Base-by-base conservation (phyloP, 2,888 invertebrate genomes). In the Lymantria monacha region DNA sequence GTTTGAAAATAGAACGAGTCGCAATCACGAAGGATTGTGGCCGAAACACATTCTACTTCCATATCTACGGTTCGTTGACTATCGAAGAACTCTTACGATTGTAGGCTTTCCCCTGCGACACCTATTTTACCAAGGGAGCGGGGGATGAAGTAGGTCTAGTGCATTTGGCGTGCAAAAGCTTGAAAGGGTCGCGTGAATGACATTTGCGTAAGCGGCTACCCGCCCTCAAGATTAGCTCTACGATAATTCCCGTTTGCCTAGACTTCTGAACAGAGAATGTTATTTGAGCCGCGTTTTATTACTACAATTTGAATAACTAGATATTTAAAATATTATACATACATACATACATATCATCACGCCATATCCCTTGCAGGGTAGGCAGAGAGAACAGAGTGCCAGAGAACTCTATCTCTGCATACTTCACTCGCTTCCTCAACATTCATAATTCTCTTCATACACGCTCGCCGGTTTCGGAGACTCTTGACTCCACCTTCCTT, bases 171-270 rank as follows among this genome's bases (percentile, higher is more conserved):
- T 60, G 58, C 57, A 52, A 53, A 70, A 65, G 72, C 76, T 74
- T 75, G 74, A 79, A 81, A 79, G 83, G 84, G 77, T 80, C 72
- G 76, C 76, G 81, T 77, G 81, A 84, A 83, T 82, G 81, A 81
- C 85, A 83, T 86, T 85, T 84, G 79, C 81, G 79, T 84, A 83
- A 85, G 81, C 79, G 76, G 69, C 76, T 73, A 72, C 72, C 79
- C 76, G 72, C 84, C 82, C 79, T 78, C 65, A 79, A 83, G 86
- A 85, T 86, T 85, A 86, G 81, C 78, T 73, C 61, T 61, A 60
- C 70, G 72, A 75, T 74, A 69, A 74, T 78, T 70, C 56, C 64
- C 67, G 68, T 61, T 62, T 63, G 70, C 63, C 71, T 63, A 63
- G 63, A 69, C 61, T 71, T 70, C 48, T 49, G 67, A 66, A 70